Evolutionary conservation across 2,888 invertebrate genomes (phyloP).

Genomic region (Nephrocerus scutellatus): DNA sequence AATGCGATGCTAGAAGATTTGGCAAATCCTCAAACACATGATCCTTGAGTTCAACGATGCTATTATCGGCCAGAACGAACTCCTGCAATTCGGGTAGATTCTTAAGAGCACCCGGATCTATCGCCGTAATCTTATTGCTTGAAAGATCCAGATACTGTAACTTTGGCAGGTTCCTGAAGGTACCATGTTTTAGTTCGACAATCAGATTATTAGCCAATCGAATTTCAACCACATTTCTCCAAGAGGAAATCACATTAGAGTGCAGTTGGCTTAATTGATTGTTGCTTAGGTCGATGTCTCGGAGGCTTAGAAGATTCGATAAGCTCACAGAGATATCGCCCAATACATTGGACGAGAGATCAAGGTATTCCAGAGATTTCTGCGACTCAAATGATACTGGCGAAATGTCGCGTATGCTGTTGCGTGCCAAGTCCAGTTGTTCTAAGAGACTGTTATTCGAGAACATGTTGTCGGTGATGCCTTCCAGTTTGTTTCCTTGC

Average conservation of each 20-base stretch:
- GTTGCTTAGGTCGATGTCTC: conserved; percentile 68
- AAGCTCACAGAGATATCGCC: conserved; percentile 65
- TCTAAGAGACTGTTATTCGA: conserved; percentile 59
- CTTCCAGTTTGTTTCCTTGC: conserved; percentile 67
- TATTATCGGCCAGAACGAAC: conserved; percentile 64
- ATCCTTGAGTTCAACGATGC: conserved; percentile 67
- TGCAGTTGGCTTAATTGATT: conserved; percentile 67
- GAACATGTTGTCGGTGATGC: conserved; percentile 62
- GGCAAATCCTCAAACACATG: conserved; percentile 70
- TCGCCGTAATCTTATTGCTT: conserved; percentile 68
- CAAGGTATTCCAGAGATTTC: conserved; percentile 63
- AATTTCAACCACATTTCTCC: conserved; percentile 63
- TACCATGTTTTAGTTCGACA: conserved; percentile 60
- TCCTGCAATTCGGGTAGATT: conserved; percentile 63
- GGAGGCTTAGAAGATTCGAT: conserved; percentile 60
- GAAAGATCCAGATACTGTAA: conserved; percentile 71
- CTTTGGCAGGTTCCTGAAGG: conserved; percentile 63
- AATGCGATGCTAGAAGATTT: conserved; percentile 56
- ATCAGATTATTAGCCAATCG: conserved; percentile 70
- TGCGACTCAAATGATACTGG: conserved; percentile 57
- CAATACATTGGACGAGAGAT: conserved; percentile 71
- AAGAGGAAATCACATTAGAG: conserved; percentile 61
- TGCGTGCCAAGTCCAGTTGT: conserved; percentile 66
- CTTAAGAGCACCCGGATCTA: conserved; percentile 66
- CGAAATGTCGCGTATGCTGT: conserved; percentile 63